Evolutionary conservation across 2,113 vertebrate species (phyloP), one percentile per base, ranked within the genome.

Genomic region (Neogobius melanostomus): DNA sequence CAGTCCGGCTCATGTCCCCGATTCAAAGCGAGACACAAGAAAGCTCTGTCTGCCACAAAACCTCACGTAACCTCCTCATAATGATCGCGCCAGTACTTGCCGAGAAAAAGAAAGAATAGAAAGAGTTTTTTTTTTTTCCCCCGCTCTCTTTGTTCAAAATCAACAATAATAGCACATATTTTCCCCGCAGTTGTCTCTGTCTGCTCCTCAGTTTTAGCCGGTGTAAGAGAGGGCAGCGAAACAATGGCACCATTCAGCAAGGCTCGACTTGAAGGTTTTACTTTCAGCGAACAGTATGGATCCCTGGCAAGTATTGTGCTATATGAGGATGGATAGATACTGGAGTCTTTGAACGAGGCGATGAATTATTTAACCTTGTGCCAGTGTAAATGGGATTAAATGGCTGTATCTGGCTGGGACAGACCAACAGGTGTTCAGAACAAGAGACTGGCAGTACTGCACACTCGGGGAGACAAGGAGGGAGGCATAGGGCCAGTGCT

Each of bases 351-450:
- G 67, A 75, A 75, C 66, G 73, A 70, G 77, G 66, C 66, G 1
- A n/a, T 87, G 84, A 88, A 86, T 88, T 82, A 88, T 87, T 81
- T n/a, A 82, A 74, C 28, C 50, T 53, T 66, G 75, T 48, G 69
- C 75, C 78, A 79, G 70, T 70, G 46, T 85, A 82, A 86, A 85
- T 74, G 78, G 74, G 81, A 71, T 65, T 73, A 70, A 81, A 78
- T 79, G 64, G 75, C 51, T 60, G 3, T 16, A 62, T 65, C 74
- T 72, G 66, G 75, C 77, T 56, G 53, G 52, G 64, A 43, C 48
- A 36, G 67, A 77, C 64, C 66, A 81, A 73, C 71, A 86, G 86
- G 85, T 84, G 83, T 56, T 69, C 46, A 59, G 65, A 56, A 52
- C 52, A 52, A 70, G 53, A 70, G 70, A 47, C 8, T 66, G 53